A percentile compares a stretch with the other conserved stretches of the same genome.
Conservation (phyloP, 2,113 vertebrate species). For the Coreoperca whiteheadi region DNA sequence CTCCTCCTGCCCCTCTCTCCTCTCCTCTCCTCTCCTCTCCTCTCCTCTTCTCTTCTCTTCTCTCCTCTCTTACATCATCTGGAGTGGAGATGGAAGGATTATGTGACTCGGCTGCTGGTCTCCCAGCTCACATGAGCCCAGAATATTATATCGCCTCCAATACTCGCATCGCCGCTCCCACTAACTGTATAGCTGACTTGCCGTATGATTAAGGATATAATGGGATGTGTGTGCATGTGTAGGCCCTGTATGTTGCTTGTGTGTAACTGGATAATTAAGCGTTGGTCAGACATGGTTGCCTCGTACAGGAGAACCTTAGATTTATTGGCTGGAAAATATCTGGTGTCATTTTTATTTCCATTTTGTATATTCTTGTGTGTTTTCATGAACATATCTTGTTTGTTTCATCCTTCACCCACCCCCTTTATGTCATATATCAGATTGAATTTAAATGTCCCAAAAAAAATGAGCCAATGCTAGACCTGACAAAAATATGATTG, state of each 20-base stretch:
- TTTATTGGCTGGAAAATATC: slow-evolving; percentile 16
- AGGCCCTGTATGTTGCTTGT: background rate
- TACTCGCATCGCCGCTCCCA: slow-evolving; percentile 7
- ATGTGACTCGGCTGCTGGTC: slow-evolving; percentile 51
- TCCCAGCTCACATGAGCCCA: slow-evolving; percentile 60
- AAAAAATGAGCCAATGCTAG: background rate
- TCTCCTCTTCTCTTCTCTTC: slow-evolving; percentile 1
- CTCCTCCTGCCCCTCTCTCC: background rate
- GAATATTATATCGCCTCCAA: slow-evolving; percentile 62
- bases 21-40: background rate
- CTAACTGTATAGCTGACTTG: slow-evolving; percentile 26
- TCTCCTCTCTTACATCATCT: slow-evolving; percentile 45
- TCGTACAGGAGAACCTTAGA: background rate
- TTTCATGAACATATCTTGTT: slow-evolving; percentile 15
- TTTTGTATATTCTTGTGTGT: background rate
- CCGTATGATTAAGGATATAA: slow-evolving; percentile 36
- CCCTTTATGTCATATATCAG: slow-evolving; percentile 10
- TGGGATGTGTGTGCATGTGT: slow-evolving; percentile 15
- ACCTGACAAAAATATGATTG: slow-evolving; percentile 16
- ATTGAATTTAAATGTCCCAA: slow-evolving; percentile 6
- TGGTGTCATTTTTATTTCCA: background rate
- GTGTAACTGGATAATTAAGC: slow-evolving; percentile 12
- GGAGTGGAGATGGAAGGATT: slow-evolving; percentile 67
- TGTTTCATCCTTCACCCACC: background rate
- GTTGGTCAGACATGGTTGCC: background rate